Conservation (phyloP, 2,113 vertebrate species). For the Pangasianodon gigas region DNA sequence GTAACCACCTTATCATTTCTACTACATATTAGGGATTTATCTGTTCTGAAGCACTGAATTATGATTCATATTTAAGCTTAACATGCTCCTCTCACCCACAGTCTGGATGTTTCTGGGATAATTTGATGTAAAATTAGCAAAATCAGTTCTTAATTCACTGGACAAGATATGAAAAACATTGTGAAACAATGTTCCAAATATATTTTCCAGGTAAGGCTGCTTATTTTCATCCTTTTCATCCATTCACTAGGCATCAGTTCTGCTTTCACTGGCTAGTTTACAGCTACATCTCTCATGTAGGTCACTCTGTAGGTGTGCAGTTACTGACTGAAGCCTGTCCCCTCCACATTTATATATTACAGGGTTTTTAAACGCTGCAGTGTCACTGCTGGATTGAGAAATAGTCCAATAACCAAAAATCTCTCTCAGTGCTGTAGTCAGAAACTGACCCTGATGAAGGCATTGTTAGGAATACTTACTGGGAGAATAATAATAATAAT, state of each 20-base stretch:
- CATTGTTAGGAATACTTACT: neutral
- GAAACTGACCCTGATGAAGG: neutral
- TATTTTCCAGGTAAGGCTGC: neutral
- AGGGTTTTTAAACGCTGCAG: neutral
- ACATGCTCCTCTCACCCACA: neutral
- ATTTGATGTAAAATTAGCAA: neutral
- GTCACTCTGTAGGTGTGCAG: neutral
- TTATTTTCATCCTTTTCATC: neutral
- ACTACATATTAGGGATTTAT: neutral
- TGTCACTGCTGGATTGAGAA: neutral
- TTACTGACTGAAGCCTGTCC: neutral
- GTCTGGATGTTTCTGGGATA: neutral
- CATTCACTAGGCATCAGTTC: neutral
- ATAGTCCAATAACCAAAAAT: neutral
- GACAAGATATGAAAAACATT: neutral
- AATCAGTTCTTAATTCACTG: neutral
- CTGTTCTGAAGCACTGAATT: neutral
- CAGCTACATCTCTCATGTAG: neutral
- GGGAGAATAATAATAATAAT: no score
- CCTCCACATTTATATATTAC: neutral
- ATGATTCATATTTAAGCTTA: no score
- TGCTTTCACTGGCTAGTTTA: neutral
- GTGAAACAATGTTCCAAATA: neutral
- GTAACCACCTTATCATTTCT: neutral
- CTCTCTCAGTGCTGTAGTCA: neutral